These are phyloP conservation scores for Eremophila alpestris DNA, from an alignment of 2,797 vertebrate species.

Conservation along the genomic window DNA sequence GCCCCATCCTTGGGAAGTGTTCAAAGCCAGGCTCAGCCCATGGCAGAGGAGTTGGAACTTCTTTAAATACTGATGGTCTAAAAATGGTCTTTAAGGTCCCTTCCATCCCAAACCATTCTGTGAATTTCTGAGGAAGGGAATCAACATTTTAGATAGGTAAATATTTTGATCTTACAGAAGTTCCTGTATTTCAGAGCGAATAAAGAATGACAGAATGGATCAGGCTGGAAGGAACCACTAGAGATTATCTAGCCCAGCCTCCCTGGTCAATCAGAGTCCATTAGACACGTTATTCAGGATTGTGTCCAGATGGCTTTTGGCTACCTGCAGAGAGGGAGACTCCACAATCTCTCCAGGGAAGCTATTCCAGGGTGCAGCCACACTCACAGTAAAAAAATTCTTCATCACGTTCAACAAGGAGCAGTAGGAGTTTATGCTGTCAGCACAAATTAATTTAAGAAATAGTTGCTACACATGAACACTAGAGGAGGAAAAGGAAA, in stretches of 20 bases:
- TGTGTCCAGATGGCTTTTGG: neutral
- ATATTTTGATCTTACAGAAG: neutral
- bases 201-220: neutral
- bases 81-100: neutral
- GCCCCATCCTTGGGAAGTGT: neutral
- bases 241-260: neutral
- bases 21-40: neutral
- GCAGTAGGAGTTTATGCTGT: neutral
- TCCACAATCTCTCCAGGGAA: neutral
- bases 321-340: neutral
- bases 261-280: neutral
- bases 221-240: neutral
- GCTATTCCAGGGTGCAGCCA: neutral
- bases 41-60: fast-evolving
- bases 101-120: neutral
- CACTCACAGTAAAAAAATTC: neutral
- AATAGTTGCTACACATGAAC: neutral
- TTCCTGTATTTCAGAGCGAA: neutral
- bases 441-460: neutral
- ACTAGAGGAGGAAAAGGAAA: neutral
- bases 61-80: too few relatives aligned
- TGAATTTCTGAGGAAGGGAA: neutral
- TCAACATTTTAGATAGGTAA: neutral
- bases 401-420: neutral
- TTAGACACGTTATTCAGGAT: neutral